Conservation (phyloP, 2,888 invertebrate genomes). For the Amphipoea oculea region DNA sequence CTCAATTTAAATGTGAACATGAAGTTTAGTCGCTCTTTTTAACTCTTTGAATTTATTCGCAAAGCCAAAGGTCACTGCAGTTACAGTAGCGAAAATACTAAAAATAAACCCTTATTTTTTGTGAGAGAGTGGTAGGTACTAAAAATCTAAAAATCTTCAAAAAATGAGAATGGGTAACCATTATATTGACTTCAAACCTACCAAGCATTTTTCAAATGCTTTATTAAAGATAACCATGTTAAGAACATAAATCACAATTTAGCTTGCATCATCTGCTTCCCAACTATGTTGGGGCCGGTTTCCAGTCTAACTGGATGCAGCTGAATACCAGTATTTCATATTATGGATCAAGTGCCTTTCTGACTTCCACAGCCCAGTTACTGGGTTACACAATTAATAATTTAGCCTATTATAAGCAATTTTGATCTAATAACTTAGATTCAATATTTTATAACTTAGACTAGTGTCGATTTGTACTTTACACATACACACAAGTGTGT, state of each 20-base stretch:
- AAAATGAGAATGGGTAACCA: neutral
- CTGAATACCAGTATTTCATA: too few relatives aligned
- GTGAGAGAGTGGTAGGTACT: neutral
- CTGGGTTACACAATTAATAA: too few relatives aligned
- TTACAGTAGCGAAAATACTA: neutral
- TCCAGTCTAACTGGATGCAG: too few relatives aligned
- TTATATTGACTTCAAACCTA: neutral
- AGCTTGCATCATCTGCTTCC: neutral
- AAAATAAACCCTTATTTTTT: neutral
- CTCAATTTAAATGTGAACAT: slow-evolving; percentile 21
- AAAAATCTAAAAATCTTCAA: neutral
- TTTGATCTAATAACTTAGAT: neutral
- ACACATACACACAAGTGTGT: neutral
- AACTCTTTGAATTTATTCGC: slow-evolving; percentile 8
- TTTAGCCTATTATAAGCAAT: too few relatives aligned
- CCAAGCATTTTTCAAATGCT: neutral
- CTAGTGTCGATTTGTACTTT: neutral
- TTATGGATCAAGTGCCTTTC: too few relatives aligned
- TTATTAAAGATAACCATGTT: neutral
- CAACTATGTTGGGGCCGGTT: too few relatives aligned
- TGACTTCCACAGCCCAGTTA: too few relatives aligned
- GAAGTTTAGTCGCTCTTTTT: neutral
- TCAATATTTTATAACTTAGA: neutral
- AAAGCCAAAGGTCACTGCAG: neutral
- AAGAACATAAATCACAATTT: neutral